A percentile compares a stretch with the other conserved stretches of the same genome.
Conservation (phyloP, 1,140 invertebrate genomes). For the Drosophila pruinosa region DNA sequence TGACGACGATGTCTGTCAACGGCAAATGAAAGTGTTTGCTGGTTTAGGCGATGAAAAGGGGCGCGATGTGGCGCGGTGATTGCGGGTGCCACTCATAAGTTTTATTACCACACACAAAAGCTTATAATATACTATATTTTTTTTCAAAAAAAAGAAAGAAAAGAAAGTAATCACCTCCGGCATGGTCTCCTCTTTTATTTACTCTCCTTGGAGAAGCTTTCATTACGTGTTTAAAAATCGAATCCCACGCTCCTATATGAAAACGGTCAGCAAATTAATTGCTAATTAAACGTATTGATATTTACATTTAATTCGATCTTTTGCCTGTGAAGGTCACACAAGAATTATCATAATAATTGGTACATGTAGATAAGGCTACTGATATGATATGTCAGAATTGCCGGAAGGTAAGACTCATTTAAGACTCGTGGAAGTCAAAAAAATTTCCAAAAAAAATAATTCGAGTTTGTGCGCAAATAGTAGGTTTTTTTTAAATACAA, state of each 20-base stretch:
- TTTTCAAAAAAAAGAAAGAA: constrained; percentile 16
- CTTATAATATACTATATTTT: constrained; percentile 54
- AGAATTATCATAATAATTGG: neutral
- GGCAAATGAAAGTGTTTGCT: constrained; percentile 60
- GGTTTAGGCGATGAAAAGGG: constrained; percentile 38
- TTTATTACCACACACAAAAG: constrained; percentile 59
- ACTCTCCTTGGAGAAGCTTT: constrained; percentile 13
- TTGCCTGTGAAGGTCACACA: neutral
- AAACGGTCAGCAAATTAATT: constrained; percentile 40
- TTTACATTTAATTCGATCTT: constrained; percentile 26
- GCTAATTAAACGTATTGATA: constrained; percentile 43
- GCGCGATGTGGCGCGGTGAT: constrained; percentile 33
- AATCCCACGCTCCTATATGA: constrained; percentile 41
- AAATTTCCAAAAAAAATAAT: no score
- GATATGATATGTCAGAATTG: no score
- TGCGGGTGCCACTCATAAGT: constrained; percentile 58
- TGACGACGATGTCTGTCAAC: constrained; percentile 70
- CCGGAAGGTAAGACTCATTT: no score
- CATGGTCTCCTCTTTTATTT: neutral
- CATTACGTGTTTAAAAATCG: constrained; percentile 5
- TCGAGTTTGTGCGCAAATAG: no score
- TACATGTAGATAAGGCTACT: neutral
- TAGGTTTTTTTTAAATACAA: no score
- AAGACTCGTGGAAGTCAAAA: no score
- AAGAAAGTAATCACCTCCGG: constrained; percentile 39